phyloP scores from a whole-genome alignment of 2,888 invertebrate species.

The Drosophila peninsularis region DNA sequence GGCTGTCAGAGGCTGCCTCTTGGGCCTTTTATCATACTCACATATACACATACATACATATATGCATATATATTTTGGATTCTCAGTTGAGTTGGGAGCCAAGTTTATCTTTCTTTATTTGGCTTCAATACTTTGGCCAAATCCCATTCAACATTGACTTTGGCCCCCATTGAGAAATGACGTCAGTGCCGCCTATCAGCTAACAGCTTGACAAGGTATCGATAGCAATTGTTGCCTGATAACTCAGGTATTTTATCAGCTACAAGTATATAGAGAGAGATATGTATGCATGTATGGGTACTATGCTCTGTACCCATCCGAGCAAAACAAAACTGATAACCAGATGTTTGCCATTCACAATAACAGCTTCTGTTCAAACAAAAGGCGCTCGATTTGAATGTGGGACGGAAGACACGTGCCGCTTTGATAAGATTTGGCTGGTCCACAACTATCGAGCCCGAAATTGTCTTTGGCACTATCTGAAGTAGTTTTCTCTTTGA shows the following conservation, averaged over 20 bases:
- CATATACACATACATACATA: neutral
- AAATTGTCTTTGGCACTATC: neutral
- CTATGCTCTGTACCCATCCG: slow-evolving; percentile 8
- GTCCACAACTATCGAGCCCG: neutral
- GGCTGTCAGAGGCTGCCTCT: slow-evolving; percentile 29
- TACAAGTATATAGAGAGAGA: slow-evolving; percentile 1
- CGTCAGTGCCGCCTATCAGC: slow-evolving; percentile 41
- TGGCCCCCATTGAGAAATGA: slow-evolving; percentile 52
- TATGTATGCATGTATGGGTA: too few species aligned
- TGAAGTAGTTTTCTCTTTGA: neutral
- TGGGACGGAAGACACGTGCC: slow-evolving; percentile 44
- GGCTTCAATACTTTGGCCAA: slow-evolving; percentile 5
- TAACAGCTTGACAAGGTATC: slow-evolving; percentile 25
- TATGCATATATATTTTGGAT: neutral
- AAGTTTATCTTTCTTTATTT: slow-evolving; percentile 8
- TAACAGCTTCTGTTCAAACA: slow-evolving; percentile 47
- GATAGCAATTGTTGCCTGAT: slow-evolving; percentile 58
- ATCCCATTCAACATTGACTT: slow-evolving; percentile 41
- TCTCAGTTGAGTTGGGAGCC: neutral
- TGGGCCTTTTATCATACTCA: slow-evolving; percentile 17
- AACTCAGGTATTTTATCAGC: slow-evolving; percentile 74
- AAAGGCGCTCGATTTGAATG: slow-evolving; percentile 38
- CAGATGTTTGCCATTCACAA: slow-evolving; percentile 51
- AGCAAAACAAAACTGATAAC: slow-evolving; percentile 43
- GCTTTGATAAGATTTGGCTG: slow-evolving; percentile 25